Percentiles rank a stretch among this genome's conserved stretches.
Evolutionary conservation across 2,888 invertebrate species (phyloP).

Genomic region (Pachliopta kotzebuea): DNA sequence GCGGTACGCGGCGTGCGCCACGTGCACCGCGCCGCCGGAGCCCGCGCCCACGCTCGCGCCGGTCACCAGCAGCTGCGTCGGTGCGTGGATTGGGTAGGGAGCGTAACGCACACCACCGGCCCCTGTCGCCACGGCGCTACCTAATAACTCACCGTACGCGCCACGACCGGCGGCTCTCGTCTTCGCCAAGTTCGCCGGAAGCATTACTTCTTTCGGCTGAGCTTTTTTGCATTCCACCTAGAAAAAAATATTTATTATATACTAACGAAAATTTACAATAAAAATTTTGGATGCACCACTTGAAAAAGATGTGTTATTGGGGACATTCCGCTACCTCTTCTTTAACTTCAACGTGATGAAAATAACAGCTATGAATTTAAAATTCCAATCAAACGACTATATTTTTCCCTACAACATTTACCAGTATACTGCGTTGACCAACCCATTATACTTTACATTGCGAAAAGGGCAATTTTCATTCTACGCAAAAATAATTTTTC

Average conservation of each 20-base stretch:
- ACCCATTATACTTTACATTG: no score
- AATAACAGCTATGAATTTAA: no score
- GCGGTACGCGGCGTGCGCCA: conserved; percentile 64
- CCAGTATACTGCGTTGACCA: no score
- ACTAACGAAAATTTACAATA: not conserved
- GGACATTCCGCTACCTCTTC: no score
- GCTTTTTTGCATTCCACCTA: conserved; percentile 99
- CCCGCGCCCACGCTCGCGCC: conserved; percentile 61
- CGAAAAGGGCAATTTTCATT: no score
- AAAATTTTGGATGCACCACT: no score
- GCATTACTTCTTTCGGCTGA: conserved; percentile 99
- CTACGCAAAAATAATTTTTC: no score
- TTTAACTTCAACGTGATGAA: no score
- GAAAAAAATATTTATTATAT: conserved; percentile 43
- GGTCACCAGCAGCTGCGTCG: conserved; percentile 69
- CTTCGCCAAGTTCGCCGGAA: conserved; percentile 97
- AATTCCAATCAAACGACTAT: no score
- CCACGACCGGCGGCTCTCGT: conserved; percentile 97
- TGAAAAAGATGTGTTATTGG: no score
- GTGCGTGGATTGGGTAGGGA: conserved; percentile 81
- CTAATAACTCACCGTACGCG: conserved; percentile 98
- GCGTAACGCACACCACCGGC: conserved; percentile 82
- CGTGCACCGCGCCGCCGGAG: conserved; percentile 53
- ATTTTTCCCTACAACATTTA: no score
- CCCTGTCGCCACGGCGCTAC: conserved; percentile 83